phyloP scores from a whole-genome alignment of 2,113 vertebrate genomes.

The Accipiter virgatus region DNA sequence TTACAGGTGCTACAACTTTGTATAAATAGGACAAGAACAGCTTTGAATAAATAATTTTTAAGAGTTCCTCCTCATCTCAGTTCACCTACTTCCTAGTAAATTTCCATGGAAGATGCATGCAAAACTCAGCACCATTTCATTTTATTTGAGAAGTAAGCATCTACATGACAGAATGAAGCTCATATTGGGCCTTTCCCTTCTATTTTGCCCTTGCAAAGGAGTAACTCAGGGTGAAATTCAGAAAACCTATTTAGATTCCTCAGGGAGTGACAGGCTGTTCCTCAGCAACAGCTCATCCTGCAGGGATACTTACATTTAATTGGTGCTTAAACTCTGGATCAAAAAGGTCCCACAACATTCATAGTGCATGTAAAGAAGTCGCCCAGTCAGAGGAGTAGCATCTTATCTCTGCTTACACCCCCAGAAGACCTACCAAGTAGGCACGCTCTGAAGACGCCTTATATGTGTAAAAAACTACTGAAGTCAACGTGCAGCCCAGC shows the following conservation, averaged over 20 bases:
- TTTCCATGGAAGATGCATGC: not conserved
- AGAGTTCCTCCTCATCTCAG: not conserved
- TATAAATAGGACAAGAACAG: not conserved
- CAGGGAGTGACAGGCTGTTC: not conserved
- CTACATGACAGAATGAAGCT: not conserved
- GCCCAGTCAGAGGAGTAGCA: not conserved
- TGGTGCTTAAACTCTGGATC: not conserved
- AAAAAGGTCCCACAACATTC: not conserved
- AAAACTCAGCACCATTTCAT: not conserved
- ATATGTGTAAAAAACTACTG: not conserved
- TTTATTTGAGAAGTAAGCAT: not conserved
- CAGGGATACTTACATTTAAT: not conserved
- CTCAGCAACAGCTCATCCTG: not conserved
- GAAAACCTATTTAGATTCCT: not conserved
- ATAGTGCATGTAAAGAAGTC: not conserved
- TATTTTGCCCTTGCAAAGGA: not conserved
- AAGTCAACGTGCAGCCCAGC: not conserved
- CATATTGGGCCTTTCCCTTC: not conserved
- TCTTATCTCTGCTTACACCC: not conserved
- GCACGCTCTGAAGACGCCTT: not conserved
- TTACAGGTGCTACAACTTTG: not conserved
- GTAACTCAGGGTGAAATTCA: not conserved
- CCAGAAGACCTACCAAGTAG: not conserved
- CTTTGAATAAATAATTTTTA: not conserved
- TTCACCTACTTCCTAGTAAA: not conserved